Conservation (phyloP, 2,797 vertebrate genomes). For the Poecile montanus region DNA sequence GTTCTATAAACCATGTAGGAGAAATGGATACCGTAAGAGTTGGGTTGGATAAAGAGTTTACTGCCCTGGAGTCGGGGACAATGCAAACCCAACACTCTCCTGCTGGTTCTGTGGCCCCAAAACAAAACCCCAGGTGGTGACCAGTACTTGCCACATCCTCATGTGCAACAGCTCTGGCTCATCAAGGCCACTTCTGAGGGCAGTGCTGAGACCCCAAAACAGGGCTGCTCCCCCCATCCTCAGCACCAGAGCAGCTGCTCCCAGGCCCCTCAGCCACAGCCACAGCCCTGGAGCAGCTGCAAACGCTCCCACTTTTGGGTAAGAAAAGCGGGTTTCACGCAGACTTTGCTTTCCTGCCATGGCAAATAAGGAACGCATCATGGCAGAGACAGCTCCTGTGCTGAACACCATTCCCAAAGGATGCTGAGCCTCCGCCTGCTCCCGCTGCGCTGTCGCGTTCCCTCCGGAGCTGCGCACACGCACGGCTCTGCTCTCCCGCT, state of each 20-base stretch:
- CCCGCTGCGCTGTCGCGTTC: not conserved
- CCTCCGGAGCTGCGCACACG: not conserved
- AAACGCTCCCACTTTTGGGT: not conserved
- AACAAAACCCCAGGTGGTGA: not conserved
- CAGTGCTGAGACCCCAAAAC: not conserved
- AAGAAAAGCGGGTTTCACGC: fast-evolving
- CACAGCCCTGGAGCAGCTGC: not conserved
- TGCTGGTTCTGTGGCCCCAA: not conserved
- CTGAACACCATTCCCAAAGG: not conserved
- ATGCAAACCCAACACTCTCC: not conserved
- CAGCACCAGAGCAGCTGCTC: not conserved
- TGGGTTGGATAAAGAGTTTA: not conserved
- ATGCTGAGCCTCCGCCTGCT: not conserved
- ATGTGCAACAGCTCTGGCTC: not conserved
- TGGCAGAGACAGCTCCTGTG: not conserved
- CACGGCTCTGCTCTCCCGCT: not conserved
- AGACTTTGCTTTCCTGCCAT: not conserved
- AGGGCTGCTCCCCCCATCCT: not conserved
- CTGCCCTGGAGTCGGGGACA: not conserved
- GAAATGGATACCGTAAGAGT: not conserved
- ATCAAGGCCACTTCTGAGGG: not conserved
- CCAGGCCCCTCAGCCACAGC: not conserved
- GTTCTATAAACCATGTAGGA: not conserved
- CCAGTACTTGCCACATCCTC: not conserved
- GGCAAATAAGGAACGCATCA: not conserved